Evolutionary conservation across 2,113 vertebrate genomes (phyloP).

Genomic region (Nannobrachium achirus): DNA sequence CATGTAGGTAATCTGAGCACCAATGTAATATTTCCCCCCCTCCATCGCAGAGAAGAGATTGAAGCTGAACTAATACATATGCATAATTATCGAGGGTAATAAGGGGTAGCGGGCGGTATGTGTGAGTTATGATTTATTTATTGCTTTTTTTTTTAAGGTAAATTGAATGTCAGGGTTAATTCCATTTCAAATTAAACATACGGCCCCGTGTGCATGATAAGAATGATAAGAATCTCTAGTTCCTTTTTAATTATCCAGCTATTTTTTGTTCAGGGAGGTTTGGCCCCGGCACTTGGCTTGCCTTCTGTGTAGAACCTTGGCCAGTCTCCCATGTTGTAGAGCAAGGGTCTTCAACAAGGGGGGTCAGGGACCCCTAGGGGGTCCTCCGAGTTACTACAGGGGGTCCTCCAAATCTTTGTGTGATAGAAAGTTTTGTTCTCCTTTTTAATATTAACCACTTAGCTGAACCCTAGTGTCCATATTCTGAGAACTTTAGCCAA

Average conservation of each 20-base stretch:
- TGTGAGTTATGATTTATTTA: background rate
- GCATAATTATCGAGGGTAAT: background rate
- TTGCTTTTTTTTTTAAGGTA: background rate
- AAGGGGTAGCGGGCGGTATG: background rate
- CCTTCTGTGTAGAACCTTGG: conserved; percentile 1
- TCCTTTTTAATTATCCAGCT: background rate
- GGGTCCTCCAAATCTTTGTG: no score
- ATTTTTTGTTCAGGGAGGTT: background rate
- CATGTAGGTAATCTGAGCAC: conserved; percentile 24
- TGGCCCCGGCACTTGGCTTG: background rate
- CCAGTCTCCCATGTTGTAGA: conserved; percentile 6
- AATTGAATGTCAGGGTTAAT: background rate
- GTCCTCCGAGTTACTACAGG: no score
- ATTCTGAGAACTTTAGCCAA: no score
- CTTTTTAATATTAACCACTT: no score
- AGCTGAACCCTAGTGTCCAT: no score
- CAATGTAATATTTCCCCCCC: background rate
- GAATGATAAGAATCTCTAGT: background rate
- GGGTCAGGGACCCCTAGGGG: no score
- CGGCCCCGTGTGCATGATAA: background rate
- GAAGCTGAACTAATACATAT: conserved; percentile 3
- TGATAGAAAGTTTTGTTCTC: no score
- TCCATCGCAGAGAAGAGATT: conserved; percentile 3
- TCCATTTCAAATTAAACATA: background rate
- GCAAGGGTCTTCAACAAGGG: no score